These are phyloP conservation scores for Propithecus coquereli DNA, from an alignment of 2,113 vertebrate species.

Conservation along the genomic window DNA sequence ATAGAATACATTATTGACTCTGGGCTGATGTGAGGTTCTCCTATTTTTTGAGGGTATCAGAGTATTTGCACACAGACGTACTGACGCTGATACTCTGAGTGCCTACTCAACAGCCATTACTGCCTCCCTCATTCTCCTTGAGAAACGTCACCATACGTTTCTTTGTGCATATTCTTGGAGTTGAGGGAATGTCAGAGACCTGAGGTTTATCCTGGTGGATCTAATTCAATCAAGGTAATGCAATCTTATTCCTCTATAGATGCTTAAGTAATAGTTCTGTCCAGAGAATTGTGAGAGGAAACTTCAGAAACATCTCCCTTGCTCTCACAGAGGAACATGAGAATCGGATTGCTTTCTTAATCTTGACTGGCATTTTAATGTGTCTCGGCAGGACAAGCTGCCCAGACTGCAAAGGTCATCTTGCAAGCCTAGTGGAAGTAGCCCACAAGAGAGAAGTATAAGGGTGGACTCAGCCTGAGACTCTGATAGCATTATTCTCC, in stretches of 20 bases:
- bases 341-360: rapidly evolving
- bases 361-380: background rate
- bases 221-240: background rate
- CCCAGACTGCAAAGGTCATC: no score
- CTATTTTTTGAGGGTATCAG: background rate
- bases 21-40: no score
- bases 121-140: no score
- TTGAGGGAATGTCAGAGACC: background rate
- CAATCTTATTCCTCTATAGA: no score
- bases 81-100: background rate
- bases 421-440: no score
- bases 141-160: background rate
- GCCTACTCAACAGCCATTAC: background rate
- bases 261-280: background rate
- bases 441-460: background rate
- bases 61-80: background rate
- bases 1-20: background rate
- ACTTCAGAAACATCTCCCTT: background rate
- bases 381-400: background rate
- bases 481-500: background rate
- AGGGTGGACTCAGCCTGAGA: background rate
- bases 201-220: no score
- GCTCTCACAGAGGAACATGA: background rate
- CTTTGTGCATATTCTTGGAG: background rate
- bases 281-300: background rate